Evolutionary conservation across 53 echinoderm and acorn worm genomes (phyloP).

Genomic region (Temnopleurus reevesii): DNA sequence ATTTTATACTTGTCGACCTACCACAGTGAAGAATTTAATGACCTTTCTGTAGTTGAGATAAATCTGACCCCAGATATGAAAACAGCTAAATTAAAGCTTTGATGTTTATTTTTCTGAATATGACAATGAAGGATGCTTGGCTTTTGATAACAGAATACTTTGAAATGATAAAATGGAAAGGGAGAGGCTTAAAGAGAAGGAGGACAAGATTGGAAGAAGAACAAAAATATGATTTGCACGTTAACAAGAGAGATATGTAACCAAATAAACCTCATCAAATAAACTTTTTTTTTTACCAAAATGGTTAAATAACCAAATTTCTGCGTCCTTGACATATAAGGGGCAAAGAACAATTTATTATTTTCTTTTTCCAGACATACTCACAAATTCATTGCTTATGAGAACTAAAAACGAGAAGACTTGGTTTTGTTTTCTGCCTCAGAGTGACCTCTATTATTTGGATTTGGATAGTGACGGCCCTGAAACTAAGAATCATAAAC

Average conservation of each 20-base stretch:
- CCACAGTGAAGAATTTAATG: slow-evolving; percentile 31
- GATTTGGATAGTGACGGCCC: slow-evolving; percentile 31
- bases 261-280: slow-evolving; percentile 58
- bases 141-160: neutral
- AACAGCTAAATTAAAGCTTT: slow-evolving; percentile 51
- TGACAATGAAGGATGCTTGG: neutral
- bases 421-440: neutral
- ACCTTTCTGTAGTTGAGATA: neutral
- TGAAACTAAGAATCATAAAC: slow-evolving; percentile 40
- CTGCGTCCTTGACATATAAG: slow-evolving; percentile 34
- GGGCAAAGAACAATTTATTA: slow-evolving; percentile 52
- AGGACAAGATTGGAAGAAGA: neutral
- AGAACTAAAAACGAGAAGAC: neutral
- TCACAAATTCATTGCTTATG: slow-evolving; percentile 43
- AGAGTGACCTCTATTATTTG: slow-evolving; percentile 54
- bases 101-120: slow-evolving; percentile 26
- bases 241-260: slow-evolving; percentile 47
- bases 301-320: neutral
- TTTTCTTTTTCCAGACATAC: slow-evolving; percentile 32
- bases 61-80: slow-evolving; percentile 42
- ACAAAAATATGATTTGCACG: neutral
- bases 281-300: slow-evolving; percentile 38
- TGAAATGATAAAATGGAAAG: neutral
- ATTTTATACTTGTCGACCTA: neutral
- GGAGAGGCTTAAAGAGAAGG: neutral